phyloP scores from a whole-genome alignment of 2,797 vertebrate species.

The Linurgus olivaceus region DNA sequence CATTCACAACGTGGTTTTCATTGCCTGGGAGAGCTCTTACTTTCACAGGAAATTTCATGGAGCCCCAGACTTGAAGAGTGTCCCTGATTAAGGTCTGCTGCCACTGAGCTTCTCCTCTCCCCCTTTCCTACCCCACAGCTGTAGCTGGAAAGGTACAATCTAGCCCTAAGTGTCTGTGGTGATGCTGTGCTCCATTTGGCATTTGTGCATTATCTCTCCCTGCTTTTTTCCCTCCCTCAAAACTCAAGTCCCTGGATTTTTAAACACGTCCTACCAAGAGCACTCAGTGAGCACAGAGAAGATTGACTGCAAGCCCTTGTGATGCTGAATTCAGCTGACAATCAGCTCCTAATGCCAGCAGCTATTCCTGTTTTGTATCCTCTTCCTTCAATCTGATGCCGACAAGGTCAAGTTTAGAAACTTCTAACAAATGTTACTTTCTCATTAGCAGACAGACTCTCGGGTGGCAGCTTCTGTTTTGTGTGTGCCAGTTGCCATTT shows the following conservation, averaged over 20 bases:
- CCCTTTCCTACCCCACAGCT: fast-evolving
- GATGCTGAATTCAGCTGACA: constrained; percentile 34
- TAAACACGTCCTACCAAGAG: not conserved
- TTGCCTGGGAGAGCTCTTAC: not conserved
- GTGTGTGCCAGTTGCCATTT: not conserved
- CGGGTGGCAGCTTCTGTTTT: not conserved
- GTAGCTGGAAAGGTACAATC: not conserved
- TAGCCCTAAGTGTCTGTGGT: not conserved
- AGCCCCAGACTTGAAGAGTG: not conserved
- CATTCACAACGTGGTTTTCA: not conserved
- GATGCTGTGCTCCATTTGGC: not conserved
- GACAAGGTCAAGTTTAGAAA: constrained; percentile 40
- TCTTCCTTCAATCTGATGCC: not conserved
- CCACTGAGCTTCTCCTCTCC: not conserved
- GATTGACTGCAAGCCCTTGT: not conserved
- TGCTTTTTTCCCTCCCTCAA: not conserved
- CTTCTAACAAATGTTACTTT: constrained; percentile 35
- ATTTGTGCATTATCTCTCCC: not conserved
- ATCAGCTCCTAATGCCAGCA: constrained; percentile 27
- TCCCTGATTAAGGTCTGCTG: not conserved
- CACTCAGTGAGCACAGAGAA: not conserved
- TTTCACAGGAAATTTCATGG: not conserved
- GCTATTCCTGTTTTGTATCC: constrained; percentile 26
- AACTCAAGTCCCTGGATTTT: not conserved
- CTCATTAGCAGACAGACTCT: constrained; percentile 9